These are phyloP conservation scores for Heliconius charithonia DNA, from an alignment of 2,888 invertebrate species.

Conservation along the genomic window DNA sequence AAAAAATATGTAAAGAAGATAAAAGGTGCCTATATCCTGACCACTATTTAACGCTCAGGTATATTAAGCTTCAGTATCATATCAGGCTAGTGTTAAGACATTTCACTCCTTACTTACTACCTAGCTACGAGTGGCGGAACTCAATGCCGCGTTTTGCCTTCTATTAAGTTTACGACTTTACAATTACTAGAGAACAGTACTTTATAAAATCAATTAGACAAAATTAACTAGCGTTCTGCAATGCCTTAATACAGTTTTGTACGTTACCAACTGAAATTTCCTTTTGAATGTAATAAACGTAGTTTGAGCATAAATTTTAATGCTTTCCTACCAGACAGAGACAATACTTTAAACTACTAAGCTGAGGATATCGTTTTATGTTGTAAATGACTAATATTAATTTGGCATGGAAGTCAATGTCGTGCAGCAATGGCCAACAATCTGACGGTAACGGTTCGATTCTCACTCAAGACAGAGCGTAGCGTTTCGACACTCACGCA, in stretches of 20 bases:
- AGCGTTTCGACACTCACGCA: too few species aligned
- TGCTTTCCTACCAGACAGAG: neutral
- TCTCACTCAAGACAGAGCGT: neutral
- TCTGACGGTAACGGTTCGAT: neutral
- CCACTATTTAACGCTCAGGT: too few species aligned
- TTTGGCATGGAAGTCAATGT: neutral
- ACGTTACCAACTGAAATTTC: neutral
- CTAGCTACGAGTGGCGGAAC: too few species aligned
- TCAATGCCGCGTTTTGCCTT: neutral
- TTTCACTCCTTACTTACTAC: too few species aligned
- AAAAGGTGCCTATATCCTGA: too few species aligned
- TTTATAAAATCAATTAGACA: neutral
- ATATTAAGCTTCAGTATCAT: too few species aligned
- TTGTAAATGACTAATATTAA: neutral
- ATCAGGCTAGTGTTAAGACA: too few species aligned
- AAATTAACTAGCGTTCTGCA: neutral
- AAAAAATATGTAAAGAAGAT: too few species aligned
- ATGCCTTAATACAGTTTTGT: neutral
- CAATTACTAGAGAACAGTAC: too few species aligned
- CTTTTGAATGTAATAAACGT: neutral
- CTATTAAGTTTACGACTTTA: neutral
- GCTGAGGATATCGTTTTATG: neutral
- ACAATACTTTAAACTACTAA: neutral
- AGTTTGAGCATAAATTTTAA: slow-evolving; percentile 1
- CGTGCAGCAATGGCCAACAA: neutral